Percentiles rank a stretch among this genome's conserved stretches.
Evolutionary conservation across 2,888 invertebrate genomes (phyloP).

Genomic region (Pseudococcus viburni): DNA sequence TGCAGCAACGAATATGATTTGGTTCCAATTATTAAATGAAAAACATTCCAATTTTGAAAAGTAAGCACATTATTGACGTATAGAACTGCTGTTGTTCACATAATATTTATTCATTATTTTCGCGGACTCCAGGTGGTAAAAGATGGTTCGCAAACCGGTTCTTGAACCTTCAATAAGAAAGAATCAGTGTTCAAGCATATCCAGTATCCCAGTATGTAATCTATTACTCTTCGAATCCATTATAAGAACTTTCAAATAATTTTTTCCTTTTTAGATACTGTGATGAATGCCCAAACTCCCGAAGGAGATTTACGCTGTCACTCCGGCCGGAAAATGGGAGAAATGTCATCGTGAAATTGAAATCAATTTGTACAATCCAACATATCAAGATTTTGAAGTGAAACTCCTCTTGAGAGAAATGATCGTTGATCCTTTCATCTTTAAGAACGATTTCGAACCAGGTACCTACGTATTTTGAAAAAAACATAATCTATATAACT

Average conservation of each 20-base stretch:
- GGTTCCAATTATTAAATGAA: conserved; percentile 81
- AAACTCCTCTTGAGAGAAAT: conserved; percentile 79
- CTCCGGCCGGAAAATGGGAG: conserved; percentile 89
- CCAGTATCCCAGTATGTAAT: conserved; percentile 72
- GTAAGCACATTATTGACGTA: conserved; percentile 72
- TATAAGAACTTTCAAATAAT: neutral
- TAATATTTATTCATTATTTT: conserved; percentile 58
- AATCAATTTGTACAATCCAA: conserved; percentile 76
- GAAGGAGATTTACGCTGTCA: conserved; percentile 80
- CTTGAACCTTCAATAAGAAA: conserved; percentile 81
- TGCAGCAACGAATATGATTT: conserved; percentile 84
- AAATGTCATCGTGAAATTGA: conserved; percentile 79
- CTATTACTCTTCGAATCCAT: neutral
- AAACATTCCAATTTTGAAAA: conserved; percentile 83
- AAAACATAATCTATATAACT: neutral
- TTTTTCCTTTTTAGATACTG: conserved; percentile 70
- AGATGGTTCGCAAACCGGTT: conserved; percentile 89
- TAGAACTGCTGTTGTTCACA: conserved; percentile 70
- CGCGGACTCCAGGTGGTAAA: conserved; percentile 86
- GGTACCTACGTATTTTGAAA: conserved; percentile 62
- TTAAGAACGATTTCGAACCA: conserved; percentile 72
- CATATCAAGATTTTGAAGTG: conserved; percentile 75
- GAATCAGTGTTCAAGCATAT: conserved; percentile 74
- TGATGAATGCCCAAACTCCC: conserved; percentile 73
- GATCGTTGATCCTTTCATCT: conserved; percentile 90